Conservation (phyloP, 92 coral and sea anemone genomes). For the Zoanthus sansibaricus region DNA sequence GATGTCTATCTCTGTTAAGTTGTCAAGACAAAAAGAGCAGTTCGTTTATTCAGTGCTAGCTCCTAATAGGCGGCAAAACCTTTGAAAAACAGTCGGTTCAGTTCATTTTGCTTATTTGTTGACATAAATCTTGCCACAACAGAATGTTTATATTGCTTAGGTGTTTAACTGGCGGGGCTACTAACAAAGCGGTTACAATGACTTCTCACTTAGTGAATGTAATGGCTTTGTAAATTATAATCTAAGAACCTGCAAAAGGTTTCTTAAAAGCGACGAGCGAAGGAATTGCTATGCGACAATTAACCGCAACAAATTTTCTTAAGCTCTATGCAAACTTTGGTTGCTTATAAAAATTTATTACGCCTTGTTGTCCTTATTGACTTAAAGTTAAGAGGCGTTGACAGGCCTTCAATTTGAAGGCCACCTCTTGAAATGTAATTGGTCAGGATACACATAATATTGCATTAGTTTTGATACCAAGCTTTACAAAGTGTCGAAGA, state of each 20-base stretch:
- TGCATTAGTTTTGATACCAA: neutral
- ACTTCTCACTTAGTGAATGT: neutral
- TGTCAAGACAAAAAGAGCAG: conserved; percentile 28
- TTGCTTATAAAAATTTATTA: conserved; percentile 24
- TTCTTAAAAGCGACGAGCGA: neutral
- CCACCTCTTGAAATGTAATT: conserved; percentile 37
- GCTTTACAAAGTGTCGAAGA: neutral
- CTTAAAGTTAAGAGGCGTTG: conserved; percentile 20
- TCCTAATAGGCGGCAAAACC: conserved; percentile 23
- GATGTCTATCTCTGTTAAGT: neutral
- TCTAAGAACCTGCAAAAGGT: neutral
- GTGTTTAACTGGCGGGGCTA: neutral
- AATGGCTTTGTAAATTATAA: neutral
- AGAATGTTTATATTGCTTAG: neutral
- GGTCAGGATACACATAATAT: conserved; percentile 39
- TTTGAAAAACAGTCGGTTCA: conserved; percentile 29
- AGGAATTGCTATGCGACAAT: neutral
- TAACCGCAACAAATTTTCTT: neutral
- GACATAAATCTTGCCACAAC: neutral
- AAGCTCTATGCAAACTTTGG: conserved; percentile 25
- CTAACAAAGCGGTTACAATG: neutral
- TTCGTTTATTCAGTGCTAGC: conserved; percentile 1
- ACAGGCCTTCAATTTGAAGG: conserved; percentile 29
- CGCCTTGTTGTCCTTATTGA: conserved; percentile 37
- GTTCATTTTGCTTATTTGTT: conserved; percentile 22